Percentiles rank a stretch among this genome's conserved stretches.
Evolutionary conservation across 92 coral and sea anemone genomes (phyloP).

Genomic region (Phymanthus crucifer): DNA sequence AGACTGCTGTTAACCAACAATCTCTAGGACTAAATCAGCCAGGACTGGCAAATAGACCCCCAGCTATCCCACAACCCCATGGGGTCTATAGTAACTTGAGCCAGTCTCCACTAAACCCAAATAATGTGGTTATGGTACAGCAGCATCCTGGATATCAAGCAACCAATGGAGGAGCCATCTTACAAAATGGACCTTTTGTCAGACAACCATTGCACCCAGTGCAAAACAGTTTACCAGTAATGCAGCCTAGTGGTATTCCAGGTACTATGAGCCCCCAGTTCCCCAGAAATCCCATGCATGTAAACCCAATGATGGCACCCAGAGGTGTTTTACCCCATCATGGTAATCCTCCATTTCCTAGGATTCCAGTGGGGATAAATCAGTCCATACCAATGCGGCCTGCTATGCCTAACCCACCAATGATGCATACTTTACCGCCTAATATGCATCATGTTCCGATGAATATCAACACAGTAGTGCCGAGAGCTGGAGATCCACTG

Average conservation of each 20-base stretch:
- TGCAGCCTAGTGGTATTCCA: not conserved
- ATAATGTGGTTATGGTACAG: not conserved
- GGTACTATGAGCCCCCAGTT: not conserved
- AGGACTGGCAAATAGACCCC: not conserved
- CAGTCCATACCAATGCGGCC: not conserved
- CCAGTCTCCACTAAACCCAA: not conserved
- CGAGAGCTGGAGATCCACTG: not conserved
- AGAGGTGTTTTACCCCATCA: not conserved
- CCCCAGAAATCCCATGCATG: not conserved
- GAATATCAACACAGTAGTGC: not conserved
- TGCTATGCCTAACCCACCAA: not conserved
- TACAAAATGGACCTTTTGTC: not conserved
- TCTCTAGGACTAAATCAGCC: not conserved
- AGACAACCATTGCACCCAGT: not conserved
- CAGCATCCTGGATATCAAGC: not conserved
- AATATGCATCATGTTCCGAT: not conserved
- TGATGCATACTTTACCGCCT: not conserved
- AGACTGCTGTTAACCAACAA: not conserved
- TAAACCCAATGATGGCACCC: not conserved
- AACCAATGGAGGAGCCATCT: not conserved
- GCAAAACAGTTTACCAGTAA: not conserved
- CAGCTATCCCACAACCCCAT: not conserved
- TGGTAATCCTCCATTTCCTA: not conserved
- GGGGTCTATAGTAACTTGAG: not conserved
- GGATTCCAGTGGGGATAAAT: not conserved